Evolutionary conservation across 2,888 invertebrate genomes (phyloP).

Genomic region (Chaetogeoica ovagalla): DNA sequence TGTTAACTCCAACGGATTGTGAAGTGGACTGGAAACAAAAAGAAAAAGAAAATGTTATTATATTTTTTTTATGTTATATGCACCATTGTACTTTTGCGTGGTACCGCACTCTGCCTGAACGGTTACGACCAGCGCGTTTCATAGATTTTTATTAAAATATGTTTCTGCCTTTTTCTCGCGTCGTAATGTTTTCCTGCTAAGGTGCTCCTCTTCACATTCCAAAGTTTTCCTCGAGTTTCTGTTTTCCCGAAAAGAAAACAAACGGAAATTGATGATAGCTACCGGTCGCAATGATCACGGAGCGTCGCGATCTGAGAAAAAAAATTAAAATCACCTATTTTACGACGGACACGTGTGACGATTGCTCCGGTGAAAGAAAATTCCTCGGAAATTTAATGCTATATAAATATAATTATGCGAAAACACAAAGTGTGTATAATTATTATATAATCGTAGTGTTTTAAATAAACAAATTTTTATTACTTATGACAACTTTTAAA

Average conservation of each 20-base stretch:
- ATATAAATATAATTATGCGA: too few species aligned
- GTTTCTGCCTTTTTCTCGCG: conserved; percentile 8
- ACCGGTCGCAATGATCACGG: too few species aligned
- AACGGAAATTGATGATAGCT: conserved; percentile 40
- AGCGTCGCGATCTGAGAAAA: too few species aligned
- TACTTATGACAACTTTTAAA: too few species aligned
- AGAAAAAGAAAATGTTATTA: background rate
- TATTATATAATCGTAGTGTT: too few species aligned
- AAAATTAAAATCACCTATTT: too few species aligned
- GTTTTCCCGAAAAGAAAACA: background rate
- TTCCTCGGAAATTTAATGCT: too few species aligned
- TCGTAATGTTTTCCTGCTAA: background rate
- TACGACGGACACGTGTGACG: conserved; percentile 21
- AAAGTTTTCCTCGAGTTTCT: background rate
- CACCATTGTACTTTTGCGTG: background rate
- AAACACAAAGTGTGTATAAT: too few species aligned
- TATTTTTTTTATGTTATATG: too few species aligned
- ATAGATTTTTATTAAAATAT: conserved; percentile 19
- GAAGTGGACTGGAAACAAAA: conserved; percentile 10
- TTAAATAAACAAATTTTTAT: too few species aligned
- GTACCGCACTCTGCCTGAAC: background rate
- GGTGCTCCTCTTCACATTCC: conserved; percentile 1
- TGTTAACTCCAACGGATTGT: conserved; percentile 8
- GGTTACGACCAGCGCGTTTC: background rate
- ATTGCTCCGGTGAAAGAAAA: conserved; percentile 10